These are phyloP conservation scores for Syngnathus scovelli DNA, from an alignment of 2,113 vertebrate genomes.

Conservation along the genomic window DNA sequence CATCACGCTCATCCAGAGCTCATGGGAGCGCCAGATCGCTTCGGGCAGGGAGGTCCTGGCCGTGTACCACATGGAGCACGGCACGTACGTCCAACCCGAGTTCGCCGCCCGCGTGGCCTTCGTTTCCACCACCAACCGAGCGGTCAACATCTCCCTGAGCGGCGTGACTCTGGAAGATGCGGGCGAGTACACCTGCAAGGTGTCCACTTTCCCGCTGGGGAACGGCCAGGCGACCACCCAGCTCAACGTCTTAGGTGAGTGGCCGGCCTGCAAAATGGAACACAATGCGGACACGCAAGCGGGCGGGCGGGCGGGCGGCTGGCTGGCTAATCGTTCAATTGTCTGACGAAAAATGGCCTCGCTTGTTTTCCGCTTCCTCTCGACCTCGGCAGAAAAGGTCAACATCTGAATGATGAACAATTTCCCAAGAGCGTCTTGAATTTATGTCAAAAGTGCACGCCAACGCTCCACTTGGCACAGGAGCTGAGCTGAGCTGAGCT, in stretches of 20 bases:
- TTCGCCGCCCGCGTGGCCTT: slow-evolving; percentile 82
- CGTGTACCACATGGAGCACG: slow-evolving; percentile 86
- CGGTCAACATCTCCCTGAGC: slow-evolving; percentile 84
- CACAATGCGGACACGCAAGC: neutral
- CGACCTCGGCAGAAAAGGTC: too few species aligned
- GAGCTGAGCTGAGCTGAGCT: too few species aligned
- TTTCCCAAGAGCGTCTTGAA: too few species aligned
- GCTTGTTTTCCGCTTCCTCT: neutral
- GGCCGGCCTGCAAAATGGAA: too few species aligned
- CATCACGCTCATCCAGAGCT: slow-evolving; percentile 88
- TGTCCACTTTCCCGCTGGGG: slow-evolving; percentile 90
- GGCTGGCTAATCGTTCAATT: neutral
- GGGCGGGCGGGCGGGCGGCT: too few species aligned
- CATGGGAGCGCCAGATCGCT: slow-evolving; percentile 85
- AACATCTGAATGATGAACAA: too few species aligned
- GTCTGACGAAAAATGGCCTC: neutral
- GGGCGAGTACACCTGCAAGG: slow-evolving; percentile 90
- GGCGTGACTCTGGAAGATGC: slow-evolving; percentile 84
- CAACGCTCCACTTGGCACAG: too few species aligned
- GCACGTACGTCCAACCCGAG: slow-evolving; percentile 80
- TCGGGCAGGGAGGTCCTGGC: slow-evolving; percentile 82
- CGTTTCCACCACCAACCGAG: slow-evolving; percentile 80
- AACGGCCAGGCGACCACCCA: slow-evolving; percentile 82
- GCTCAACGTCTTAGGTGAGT: slow-evolving; percentile 85
- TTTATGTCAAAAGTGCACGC: too few species aligned